Percentiles rank a stretch among this genome's conserved stretches.
phyloP scores from a whole-genome alignment of 2,888 invertebrate genomes.

The Philaethria dido region DNA sequence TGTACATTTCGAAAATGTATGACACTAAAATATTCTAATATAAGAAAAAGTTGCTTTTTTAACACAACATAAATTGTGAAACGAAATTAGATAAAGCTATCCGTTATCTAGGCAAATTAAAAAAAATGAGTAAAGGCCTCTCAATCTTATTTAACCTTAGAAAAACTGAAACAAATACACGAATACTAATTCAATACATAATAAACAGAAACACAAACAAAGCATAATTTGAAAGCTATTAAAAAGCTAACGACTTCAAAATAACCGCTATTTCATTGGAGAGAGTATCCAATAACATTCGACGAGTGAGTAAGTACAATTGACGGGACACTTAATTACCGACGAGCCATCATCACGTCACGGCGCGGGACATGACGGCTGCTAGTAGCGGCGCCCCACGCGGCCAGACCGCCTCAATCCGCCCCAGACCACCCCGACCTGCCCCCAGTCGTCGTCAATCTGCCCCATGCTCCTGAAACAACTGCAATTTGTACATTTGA shows the following conservation, averaged over 20 bases:
- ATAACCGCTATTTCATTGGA: slow-evolving; percentile 3
- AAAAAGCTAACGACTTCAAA: slow-evolving; percentile 1
- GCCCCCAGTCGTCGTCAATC: background rate
- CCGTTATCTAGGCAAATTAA: too few species aligned
- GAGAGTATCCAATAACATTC: slow-evolving; percentile 20
- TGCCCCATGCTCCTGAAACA: background rate
- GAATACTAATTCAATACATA: background rate
- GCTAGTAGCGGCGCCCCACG: background rate
- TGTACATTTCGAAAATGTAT: too few species aligned
- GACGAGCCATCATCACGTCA: slow-evolving; percentile 36
- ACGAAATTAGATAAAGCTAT: too few species aligned
- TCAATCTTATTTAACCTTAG: background rate
- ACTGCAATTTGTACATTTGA: slow-evolving; percentile 18
- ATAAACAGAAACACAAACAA: background rate
- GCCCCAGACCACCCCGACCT: background rate
- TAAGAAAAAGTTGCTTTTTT: too few species aligned
- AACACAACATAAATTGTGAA: too few species aligned
- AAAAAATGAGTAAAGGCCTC: too few species aligned
- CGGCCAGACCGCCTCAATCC: background rate
- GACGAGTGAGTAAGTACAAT: slow-evolving; percentile 34
- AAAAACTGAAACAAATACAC: background rate
- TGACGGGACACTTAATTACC: slow-evolving; percentile 47
- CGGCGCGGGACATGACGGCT: slow-evolving; percentile 23
- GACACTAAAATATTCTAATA: too few species aligned
- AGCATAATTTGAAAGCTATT: background rate